phyloP scores from a whole-genome alignment of 1,140 invertebrate species.

The Telenomus remus region DNA sequence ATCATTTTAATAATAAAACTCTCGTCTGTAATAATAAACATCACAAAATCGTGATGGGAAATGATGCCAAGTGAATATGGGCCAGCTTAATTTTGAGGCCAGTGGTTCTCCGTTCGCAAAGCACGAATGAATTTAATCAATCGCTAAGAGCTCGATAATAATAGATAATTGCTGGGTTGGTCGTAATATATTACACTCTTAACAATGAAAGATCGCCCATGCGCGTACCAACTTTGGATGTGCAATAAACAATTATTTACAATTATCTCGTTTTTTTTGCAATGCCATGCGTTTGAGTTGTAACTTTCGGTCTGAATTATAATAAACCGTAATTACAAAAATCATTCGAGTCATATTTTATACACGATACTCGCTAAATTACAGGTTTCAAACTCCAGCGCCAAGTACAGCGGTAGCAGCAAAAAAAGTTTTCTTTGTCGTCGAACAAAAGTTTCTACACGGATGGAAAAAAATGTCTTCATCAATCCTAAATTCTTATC shows the following conservation, averaged over 20 bases:
- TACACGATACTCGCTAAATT: slow-evolving; percentile 32
- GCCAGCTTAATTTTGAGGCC: slow-evolving; percentile 9
- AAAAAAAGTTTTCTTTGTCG: slow-evolving; percentile 23
- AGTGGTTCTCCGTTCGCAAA: slow-evolving; percentile 18
- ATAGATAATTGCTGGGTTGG: too few species aligned
- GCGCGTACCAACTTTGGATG: too few species aligned
- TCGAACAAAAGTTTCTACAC: neutral
- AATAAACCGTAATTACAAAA: slow-evolving; percentile 51
- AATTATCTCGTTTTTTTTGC: slow-evolving; percentile 31
- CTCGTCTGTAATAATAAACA: slow-evolving; percentile 21
- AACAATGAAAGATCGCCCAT: too few species aligned
- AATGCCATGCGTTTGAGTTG: slow-evolving; percentile 19
- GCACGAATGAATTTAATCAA: slow-evolving; percentile 8
- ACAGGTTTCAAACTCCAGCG: slow-evolving; percentile 28
- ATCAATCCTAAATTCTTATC: neutral
- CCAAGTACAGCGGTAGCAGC: slow-evolving; percentile 14
- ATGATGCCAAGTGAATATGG: slow-evolving; percentile 26
- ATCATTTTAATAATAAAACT: slow-evolving; percentile 36
- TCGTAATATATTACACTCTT: too few species aligned
- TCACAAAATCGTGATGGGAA: slow-evolving; percentile 18
- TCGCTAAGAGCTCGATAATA: neutral
- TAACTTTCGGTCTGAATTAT: slow-evolving; percentile 44
- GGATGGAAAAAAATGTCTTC: neutral
- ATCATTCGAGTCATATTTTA: slow-evolving; percentile 43
- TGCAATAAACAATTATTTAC: slow-evolving; percentile 25